phyloP scores from a whole-genome alignment of 1,140 invertebrate genomes.

The Mycetomoellerius zeteki region DNA sequence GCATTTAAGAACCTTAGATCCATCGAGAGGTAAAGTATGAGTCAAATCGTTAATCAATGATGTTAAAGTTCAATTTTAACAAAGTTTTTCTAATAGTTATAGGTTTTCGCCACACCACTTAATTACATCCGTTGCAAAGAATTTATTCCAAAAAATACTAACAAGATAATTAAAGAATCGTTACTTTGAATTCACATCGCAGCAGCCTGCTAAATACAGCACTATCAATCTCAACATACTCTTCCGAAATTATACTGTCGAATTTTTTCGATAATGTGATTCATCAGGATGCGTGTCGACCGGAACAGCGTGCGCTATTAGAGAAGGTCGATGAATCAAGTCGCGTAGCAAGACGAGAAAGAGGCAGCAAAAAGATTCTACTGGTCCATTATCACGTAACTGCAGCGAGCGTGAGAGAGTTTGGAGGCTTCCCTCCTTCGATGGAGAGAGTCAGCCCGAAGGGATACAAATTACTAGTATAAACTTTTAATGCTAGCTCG shows the following conservation, averaged over 20 bases:
- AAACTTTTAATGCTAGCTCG: conserved; percentile 76
- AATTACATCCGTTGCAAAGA: too few species aligned
- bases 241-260: neutral
- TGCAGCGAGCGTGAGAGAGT: conserved; percentile 76
- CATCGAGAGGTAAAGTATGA: too few species aligned
- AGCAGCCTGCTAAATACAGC: neutral
- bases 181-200: neutral
- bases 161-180: neutral
- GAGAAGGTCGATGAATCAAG: conserved; percentile 22
- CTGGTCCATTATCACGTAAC: conserved; percentile 73
- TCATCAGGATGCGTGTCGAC: conserved; percentile 8
- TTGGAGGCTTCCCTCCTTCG: conserved; percentile 51
- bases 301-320: conserved; percentile 12
- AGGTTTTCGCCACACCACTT: too few species aligned
- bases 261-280: conserved; percentile 31
- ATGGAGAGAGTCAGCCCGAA: conserved; percentile 33
- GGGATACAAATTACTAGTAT: conserved; percentile 78
- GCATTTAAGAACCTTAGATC: too few species aligned
- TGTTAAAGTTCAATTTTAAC: too few species aligned
- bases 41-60: too few species aligned
- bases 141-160: neutral
- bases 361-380: conserved; percentile 51
- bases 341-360: conserved; percentile 27
- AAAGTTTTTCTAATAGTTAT: too few species aligned
- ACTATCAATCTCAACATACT: neutral